Percentiles rank a stretch among this genome's conserved stretches.
Conservation (phyloP, 2,113 vertebrate species). For the Tinamus guttatus region DNA sequence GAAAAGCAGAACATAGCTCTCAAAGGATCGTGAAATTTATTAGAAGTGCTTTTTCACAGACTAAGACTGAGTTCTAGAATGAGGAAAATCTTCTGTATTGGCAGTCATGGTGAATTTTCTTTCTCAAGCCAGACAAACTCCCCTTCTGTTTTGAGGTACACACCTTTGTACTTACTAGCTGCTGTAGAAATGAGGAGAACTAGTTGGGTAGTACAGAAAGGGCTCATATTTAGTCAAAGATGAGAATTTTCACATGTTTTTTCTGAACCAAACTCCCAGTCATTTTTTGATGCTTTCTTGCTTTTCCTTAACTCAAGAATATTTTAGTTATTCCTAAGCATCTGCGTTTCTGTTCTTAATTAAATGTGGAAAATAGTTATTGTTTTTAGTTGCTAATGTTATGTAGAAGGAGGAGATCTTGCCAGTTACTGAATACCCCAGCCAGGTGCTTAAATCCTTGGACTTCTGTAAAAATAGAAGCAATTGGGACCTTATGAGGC, state of each 20-base stretch:
- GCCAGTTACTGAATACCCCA: background rate
- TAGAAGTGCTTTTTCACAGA: background rate
- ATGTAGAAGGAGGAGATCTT: background rate
- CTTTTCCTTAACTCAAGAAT: background rate
- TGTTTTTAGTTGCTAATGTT: background rate
- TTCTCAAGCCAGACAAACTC: background rate
- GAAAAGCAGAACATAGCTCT: background rate
- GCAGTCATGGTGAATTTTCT: background rate
- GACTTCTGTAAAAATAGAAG: background rate
- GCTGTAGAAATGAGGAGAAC: background rate
- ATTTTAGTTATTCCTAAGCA: background rate
- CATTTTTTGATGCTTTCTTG: background rate
- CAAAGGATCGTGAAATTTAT: background rate
- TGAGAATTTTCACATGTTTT: background rate
- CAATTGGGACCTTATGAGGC: background rate
- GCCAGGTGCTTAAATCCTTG: background rate
- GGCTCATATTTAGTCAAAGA: background rate
- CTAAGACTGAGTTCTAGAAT: background rate
- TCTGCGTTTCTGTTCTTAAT: background rate
- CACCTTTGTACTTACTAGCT: background rate
- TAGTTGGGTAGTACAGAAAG: background rate
- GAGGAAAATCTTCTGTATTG: background rate
- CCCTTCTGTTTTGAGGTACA: background rate
- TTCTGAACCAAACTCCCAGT: background rate
- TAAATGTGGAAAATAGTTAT: background rate